Evolutionary conservation across 2,888 invertebrate species (phyloP), one percentile per base, ranked within the genome.

Genomic region (Exocentrus adspersus): DNA sequence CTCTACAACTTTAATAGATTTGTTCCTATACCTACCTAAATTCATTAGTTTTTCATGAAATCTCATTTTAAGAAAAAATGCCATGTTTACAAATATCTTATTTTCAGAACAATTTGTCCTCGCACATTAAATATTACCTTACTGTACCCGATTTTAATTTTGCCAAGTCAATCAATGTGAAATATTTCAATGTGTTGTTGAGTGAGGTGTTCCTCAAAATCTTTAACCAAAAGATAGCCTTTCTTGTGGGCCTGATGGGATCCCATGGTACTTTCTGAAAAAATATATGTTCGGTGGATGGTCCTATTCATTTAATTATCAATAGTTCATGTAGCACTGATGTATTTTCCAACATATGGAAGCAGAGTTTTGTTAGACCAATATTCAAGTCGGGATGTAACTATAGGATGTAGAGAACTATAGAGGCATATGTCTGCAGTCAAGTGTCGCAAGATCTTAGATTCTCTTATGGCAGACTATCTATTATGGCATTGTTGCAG

Each of bases 341-440:
- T 24, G 24, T 7, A 7, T 46, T 60, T 42, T 32, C 2, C 7
- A 30, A 14, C 43, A 21, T 43, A n/a, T 56, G 56, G 43, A 56
- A 56, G 42, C 43, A 42, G 21, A 56, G 43, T 42, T 56, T 42
- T 56, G 16, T 56, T 20, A 43, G 56, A 42, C 56, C 45, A 12
- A 56, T 43, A 3, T 24, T 24, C 10, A 56, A 56, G 7, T 14
- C 10, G 28, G 14, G 28, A 10, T 20, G 43, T 45, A 7, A 21
- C 10, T 21, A n/a, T n/a, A 56, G 24, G 24, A 43, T 24, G 24
- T 56, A 16, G 9, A 19, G 14, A 56, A 56, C 6, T 56, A 56
- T n/a, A 56, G 42, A 12, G 56, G 56, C 24, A 56, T 56, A n/a
- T 19, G 45, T 43, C 21, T 45, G 10, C 42, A 56, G 56, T 56